Base-by-base conservation (phyloP, 2,797 vertebrate genomes). In the Halcyon leucocephala region DNA sequence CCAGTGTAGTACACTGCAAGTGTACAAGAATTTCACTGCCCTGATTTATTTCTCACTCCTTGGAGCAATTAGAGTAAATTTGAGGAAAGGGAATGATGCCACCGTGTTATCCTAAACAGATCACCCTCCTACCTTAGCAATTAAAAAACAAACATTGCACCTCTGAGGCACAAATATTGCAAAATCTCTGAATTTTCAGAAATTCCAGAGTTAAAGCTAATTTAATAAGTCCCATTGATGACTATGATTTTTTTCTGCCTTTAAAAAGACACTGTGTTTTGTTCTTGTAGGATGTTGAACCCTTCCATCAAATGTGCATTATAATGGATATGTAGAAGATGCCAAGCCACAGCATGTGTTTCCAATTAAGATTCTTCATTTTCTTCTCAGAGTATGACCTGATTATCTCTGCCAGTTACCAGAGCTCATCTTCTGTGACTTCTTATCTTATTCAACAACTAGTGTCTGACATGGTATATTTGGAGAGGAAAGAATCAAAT, bases 281-380 rank as follows among this genome's bases (percentile, higher is more conserved):
- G 9, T 64, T 82, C 71, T 58, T 67, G 22, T 21, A 58, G 44
- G 41, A 35, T 86, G 35, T 67, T 69, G 70, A 85, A 52, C 25
- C 8, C 29, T 90, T n/a, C 51, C 31, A 18, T 54, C 4, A 1
- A 66, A 79, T 37, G 37, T 82, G 64, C 57, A 49, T 60, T 55
- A 15, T 44, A 52, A 86, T 79, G 42, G 51, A 82, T 93, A 82
- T 28, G 52, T 3, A 64, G 74, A 82, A 57, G 57, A 77, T 61
- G 69, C 71, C 64, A 87, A 35, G 48, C 22, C 81, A 28, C 92
- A 90, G 69, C 6, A 0, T 57, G 77, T 69, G 49, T 67, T 93
- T 89, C 77, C 79, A 89, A 91, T 94, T 91, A 92, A 87, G 81
- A 85, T 67, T 81, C 69, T 86, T 95, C 69, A 60, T 86, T 93